phyloP scores from a whole-genome alignment of 2,888 invertebrate genomes.

The Clanis bilineata region DNA sequence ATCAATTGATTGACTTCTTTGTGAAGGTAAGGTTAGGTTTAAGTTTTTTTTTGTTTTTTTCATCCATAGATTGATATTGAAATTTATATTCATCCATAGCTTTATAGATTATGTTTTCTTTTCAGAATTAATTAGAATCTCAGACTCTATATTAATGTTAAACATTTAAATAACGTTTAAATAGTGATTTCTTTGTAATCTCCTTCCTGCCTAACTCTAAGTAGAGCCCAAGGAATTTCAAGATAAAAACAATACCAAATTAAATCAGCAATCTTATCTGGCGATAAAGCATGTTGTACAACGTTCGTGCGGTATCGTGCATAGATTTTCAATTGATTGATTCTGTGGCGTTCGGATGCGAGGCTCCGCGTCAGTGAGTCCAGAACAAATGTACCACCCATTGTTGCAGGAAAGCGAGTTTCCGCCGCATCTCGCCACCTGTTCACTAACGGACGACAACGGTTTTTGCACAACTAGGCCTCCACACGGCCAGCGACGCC shows the following conservation, averaged over 20 bases:
- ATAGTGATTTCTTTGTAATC: background rate
- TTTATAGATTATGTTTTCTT: too few relatives aligned
- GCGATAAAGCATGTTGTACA: slow-evolving; percentile 8
- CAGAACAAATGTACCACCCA: slow-evolving; percentile 60
- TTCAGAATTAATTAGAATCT: too few relatives aligned
- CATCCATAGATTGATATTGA: too few relatives aligned
- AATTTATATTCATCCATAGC: too few relatives aligned
- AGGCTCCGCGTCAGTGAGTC: slow-evolving; percentile 59
- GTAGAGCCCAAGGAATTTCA: background rate
- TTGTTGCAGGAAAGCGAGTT: slow-evolving; percentile 58
- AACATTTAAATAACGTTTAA: background rate
- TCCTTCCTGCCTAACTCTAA: background rate
- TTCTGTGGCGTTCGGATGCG: slow-evolving; percentile 49
- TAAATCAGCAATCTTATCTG: slow-evolving; percentile 10
- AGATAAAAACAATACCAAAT: slow-evolving; percentile 4
- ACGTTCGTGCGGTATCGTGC: slow-evolving; percentile 24
- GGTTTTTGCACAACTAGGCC: slow-evolving; percentile 70
- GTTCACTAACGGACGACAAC: slow-evolving; percentile 63
- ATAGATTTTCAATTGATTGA: slow-evolving; percentile 56
- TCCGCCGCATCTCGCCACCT: slow-evolving; percentile 48
- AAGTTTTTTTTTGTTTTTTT: too few relatives aligned
- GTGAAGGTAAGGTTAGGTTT: too few relatives aligned
- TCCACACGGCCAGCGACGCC: slow-evolving; percentile 47
- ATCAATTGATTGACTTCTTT: too few relatives aligned
- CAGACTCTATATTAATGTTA: too few relatives aligned